Base-by-base conservation (phyloP, 2,113 vertebrate genomes). In the Carollia perspicillata region DNA sequence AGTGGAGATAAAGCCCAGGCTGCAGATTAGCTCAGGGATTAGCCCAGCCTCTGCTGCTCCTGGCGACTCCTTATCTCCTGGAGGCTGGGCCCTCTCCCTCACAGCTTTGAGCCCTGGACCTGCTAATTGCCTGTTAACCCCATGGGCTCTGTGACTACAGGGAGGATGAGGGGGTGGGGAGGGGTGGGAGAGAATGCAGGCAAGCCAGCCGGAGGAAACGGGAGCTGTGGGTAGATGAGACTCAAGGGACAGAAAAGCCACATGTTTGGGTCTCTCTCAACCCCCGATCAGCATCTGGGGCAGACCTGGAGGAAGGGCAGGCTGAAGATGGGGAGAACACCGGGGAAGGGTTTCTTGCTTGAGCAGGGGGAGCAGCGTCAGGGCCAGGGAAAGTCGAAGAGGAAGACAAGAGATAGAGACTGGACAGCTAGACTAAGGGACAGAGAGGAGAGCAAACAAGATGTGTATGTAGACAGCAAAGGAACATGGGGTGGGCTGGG, bases 91-190 rank as follows among this genome's bases (percentile, higher is more conserved):
- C 87, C 47, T 92, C 89, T 95, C 60, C 65, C 65, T n/a, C n/a
- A 6, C 58, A 12, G 89, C 92, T 80, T 84, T 92, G 92, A 97
- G 97, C 81, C 85, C 88, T 95, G 95, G 96, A 84, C 96, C 89
- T 35, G 80, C 96, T 98, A 98, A 98, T 97, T 98, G 97, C 94
- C 95, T 96, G 90, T 97, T 97, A 98, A 97, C 96, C 97, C 91
- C 20, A 33, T 94, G 96, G 90, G 87, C 91, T 87, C 85, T n/a
- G 8, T 20, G 49, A 65, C 83, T 91, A 26, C 65, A 35, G 75
- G 89, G 92, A 96, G 93, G 69, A 71, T 83, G 92, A 71, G 60
- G 49, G 58, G 33, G 10, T 49, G 75, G 84, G 84, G 81, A 47
- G 23, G 68, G 33, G 22, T 35, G 33, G 53, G 77, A 51, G 40